Conservation (phyloP, 2,888 invertebrate species). For the Smittia sp. region DNA sequence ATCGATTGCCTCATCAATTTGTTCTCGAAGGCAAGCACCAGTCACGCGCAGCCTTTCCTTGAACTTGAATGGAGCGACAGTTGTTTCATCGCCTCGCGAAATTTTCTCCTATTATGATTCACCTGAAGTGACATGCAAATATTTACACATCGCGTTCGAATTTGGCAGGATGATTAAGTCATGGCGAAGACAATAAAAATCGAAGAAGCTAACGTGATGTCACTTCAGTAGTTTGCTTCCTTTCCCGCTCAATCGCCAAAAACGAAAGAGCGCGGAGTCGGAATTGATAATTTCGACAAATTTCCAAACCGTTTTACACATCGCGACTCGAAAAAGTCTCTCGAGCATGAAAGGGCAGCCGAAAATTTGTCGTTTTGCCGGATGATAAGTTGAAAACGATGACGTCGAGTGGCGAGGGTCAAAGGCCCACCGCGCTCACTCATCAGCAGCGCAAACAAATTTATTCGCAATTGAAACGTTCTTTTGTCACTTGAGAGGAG, state of each 20-base stretch:
- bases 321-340: neutral
- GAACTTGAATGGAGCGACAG: neutral
- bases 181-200: neutral
- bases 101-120: neutral
- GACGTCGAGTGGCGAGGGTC: neutral
- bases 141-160: neutral
- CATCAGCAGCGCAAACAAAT: neutral
- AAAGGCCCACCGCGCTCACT: neutral
- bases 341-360: neutral
- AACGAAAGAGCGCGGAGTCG: neutral
- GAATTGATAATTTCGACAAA: neutral
- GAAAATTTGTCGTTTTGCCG: neutral
- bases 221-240: neutral
- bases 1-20: neutral
- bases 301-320: neutral
- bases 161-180: neutral
- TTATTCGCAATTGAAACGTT: conserved; percentile 1
- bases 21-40: no score
- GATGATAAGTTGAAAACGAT: conserved; percentile 1
- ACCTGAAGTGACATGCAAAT: neutral
- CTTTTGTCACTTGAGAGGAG: neutral
- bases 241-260: neutral
- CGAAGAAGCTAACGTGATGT: neutral
- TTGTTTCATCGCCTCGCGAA: neutral
- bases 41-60: no score